These are phyloP conservation scores for Cuculus canorus DNA, from an alignment of 2,797 vertebrate species.

Conservation along the genomic window DNA sequence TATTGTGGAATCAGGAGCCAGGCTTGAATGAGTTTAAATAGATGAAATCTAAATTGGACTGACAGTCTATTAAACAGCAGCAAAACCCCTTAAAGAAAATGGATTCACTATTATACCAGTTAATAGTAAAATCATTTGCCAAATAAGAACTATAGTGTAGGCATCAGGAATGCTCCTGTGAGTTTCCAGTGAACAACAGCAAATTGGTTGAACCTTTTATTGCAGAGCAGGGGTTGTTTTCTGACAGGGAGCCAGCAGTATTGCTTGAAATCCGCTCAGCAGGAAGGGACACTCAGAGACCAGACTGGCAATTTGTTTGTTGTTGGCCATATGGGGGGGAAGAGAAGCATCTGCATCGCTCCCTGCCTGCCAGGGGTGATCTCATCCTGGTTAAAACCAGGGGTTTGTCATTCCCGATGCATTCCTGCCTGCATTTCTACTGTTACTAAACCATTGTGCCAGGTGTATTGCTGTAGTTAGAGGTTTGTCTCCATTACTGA, in stretches of 20 bases:
- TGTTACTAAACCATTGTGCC: not conserved
- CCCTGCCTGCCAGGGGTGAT: conserved; percentile 16
- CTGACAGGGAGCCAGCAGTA: conserved; percentile 59
- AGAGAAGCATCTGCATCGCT: not conserved
- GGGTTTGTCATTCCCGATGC: not conserved
- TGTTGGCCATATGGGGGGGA: conserved; percentile 35
- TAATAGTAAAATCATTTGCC: conserved; percentile 79
- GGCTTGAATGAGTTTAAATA: conserved; percentile 81
- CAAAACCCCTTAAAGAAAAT: conserved; percentile 78
- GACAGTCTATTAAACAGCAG: conserved; percentile 82
- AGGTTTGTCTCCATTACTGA: not conserved
- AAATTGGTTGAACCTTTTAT: conserved; percentile 67
- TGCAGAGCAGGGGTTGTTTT: conserved; percentile 44
- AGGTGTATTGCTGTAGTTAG: not conserved
- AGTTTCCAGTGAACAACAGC: conserved; percentile 54
- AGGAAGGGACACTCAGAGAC: conserved; percentile 27
- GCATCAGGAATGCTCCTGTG: conserved; percentile 59
- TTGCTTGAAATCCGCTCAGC: conserved; percentile 61
- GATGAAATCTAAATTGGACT: conserved; percentile 84
- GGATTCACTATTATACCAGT: conserved; percentile 75
- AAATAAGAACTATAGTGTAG: conserved; percentile 55
- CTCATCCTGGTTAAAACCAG: not conserved
- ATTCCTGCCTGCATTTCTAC: not conserved
- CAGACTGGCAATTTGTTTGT: conserved; percentile 62
- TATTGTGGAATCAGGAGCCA: conserved; percentile 80